Conservation (phyloP, 2,113 vertebrate genomes). For the Brachyistius frenatus region DNA sequence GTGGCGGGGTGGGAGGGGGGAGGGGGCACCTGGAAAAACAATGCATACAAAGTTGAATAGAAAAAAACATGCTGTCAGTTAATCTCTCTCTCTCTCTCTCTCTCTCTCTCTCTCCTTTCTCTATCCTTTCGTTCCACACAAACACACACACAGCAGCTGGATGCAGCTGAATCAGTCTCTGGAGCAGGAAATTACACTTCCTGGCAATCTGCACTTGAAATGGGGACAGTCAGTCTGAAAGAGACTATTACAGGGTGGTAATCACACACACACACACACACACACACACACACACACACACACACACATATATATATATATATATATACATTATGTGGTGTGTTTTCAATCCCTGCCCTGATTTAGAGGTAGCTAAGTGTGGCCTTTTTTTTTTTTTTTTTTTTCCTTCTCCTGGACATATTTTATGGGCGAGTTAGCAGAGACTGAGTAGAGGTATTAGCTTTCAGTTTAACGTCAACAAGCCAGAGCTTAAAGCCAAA, state of each 20-base stretch:
- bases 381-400: conserved; percentile 5
- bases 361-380: conserved; percentile 19
- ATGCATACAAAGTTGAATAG: conserved; percentile 48
- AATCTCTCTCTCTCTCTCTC: conserved; percentile 26
- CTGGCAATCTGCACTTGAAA: conserved; percentile 64
- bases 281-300: conserved; percentile 22
- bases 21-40: conserved; percentile 71
- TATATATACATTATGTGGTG: conserved; percentile 8
- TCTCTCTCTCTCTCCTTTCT: conserved; percentile 32
- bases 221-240: conserved; percentile 57
- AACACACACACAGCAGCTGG: conserved; percentile 68
- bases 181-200: conserved; percentile 71
- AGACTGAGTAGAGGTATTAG: conserved; percentile 21
- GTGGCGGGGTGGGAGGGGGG: too few species aligned
- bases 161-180: conserved; percentile 67
- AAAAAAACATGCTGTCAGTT: conserved; percentile 52
- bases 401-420: background rate
- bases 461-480: conserved; percentile 42
- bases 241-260: conserved; percentile 36
- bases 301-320: conserved; percentile 10
- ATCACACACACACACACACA: conserved; percentile 23
- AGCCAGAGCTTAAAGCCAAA: conserved; percentile 8
- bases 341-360: conserved; percentile 11
- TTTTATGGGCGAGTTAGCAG: conserved; percentile 17
- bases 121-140: conserved; percentile 22